These are phyloP conservation scores for Tursiops truncatus DNA, from an alignment of 2,113 vertebrate species.

Conservation along the genomic window DNA sequence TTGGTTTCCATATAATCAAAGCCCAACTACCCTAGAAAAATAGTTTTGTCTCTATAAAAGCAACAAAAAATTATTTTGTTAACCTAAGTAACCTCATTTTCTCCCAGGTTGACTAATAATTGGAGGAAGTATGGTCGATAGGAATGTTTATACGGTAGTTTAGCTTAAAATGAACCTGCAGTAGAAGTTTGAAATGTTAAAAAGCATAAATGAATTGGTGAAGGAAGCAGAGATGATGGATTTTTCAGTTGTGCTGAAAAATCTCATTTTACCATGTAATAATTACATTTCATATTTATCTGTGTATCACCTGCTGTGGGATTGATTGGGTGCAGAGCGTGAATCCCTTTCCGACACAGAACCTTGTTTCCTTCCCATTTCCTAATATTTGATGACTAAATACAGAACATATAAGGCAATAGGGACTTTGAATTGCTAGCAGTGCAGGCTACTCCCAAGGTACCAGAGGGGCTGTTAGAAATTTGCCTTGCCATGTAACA, in stretches of 20 bases:
- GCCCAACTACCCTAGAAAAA: neutral
- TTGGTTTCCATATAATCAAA: neutral
- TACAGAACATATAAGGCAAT: slow-evolving; percentile 27
- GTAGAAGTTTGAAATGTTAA: slow-evolving; percentile 37
- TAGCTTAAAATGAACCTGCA: slow-evolving; percentile 42
- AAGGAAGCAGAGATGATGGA: slow-evolving; percentile 38
- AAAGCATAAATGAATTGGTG: neutral
- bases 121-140: neutral
- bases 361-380: slow-evolving; percentile 50
- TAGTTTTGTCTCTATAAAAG: slow-evolving; percentile 41
- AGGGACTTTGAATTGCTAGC: slow-evolving; percentile 44
- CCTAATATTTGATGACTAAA: slow-evolving; percentile 45
- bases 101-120: neutral
- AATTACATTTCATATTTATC: slow-evolving; percentile 46
- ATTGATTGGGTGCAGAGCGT: slow-evolving; percentile 2
- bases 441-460: neutral
- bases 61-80: slow-evolving; percentile 42
- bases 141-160: neutral
- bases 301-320: neutral
- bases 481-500: neutral
- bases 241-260: slow-evolving; percentile 48
- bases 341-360: neutral
- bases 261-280: slow-evolving; percentile 42
- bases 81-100: slow-evolving; percentile 25
- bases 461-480: neutral